These are phyloP conservation scores for Rugalucina vietnamica DNA, from an alignment of 2,888 invertebrate species.

Conservation along the genomic window DNA sequence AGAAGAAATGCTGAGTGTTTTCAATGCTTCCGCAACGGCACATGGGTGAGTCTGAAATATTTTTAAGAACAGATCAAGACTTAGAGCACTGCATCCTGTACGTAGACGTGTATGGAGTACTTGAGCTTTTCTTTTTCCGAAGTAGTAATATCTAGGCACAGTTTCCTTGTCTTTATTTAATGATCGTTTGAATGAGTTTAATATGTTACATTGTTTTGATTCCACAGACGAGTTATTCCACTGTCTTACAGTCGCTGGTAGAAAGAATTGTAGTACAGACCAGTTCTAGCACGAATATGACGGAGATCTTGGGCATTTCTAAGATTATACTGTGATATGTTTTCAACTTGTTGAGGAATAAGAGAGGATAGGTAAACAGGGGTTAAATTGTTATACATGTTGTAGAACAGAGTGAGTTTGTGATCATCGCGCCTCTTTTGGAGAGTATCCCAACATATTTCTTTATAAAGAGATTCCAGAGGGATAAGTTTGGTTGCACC, in stretches of 20 bases:
- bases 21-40: neutral
- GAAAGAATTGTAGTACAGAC: too few species aligned
- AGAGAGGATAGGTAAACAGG: too few species aligned
- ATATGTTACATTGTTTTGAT: neutral
- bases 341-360: too few species aligned
- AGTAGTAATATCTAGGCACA: neutral
- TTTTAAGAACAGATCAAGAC: neutral
- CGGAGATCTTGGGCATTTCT: too few species aligned
- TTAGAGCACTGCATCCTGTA: neutral
- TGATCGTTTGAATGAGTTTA: neutral
- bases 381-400: too few species aligned
- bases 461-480: too few species aligned
- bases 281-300: too few species aligned
- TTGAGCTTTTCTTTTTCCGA: neutral
- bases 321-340: too few species aligned
- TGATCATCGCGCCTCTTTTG: too few species aligned
- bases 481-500: too few species aligned
- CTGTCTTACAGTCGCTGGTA: neutral
- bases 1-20: neutral
- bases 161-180: neutral
- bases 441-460: too few species aligned
- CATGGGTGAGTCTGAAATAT: neutral
- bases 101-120: neutral
- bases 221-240: neutral
- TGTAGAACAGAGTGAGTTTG: too few species aligned